These are phyloP conservation scores for Haemorhous mexicanus DNA, from an alignment of 2,113 vertebrate species.

Conservation along the genomic window DNA sequence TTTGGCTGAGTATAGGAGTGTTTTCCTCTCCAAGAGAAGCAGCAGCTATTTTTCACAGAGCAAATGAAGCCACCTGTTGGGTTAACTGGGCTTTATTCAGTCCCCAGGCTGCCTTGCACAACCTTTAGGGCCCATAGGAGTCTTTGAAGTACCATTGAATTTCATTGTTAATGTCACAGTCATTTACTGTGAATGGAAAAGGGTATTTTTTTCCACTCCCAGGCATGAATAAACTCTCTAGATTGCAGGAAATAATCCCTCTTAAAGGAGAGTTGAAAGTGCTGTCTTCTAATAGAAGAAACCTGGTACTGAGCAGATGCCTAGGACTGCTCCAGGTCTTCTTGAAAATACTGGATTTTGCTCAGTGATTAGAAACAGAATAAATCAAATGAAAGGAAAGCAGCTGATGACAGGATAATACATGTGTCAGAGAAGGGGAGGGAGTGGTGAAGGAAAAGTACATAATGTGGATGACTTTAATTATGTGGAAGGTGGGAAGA, in stretches of 20 bases:
- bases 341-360: background rate
- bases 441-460: background rate
- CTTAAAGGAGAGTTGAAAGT: constrained; percentile 6
- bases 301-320: background rate
- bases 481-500: constrained; percentile 49
- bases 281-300: constrained; percentile 13
- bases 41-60: background rate
- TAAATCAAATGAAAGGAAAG: constrained; percentile 19
- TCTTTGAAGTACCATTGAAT: constrained; percentile 62
- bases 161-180: constrained; percentile 51
- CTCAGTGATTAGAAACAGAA: constrained; percentile 10
- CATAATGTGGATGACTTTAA: background rate
- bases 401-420: constrained; percentile 7
- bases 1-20: background rate
- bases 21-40: background rate
- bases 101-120: background rate
- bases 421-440: background rate
- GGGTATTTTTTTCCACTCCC: background rate
- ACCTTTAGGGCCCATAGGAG: constrained; percentile 3
- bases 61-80: constrained; percentile 29
- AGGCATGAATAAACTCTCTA: constrained; percentile 25
- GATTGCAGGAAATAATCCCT: constrained; percentile 20
- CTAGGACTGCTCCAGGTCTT: background rate
- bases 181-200: constrained; percentile 44
- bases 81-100: background rate